Conservation (phyloP, 2,888 invertebrate species). For the Criorhina ranunculi region DNA sequence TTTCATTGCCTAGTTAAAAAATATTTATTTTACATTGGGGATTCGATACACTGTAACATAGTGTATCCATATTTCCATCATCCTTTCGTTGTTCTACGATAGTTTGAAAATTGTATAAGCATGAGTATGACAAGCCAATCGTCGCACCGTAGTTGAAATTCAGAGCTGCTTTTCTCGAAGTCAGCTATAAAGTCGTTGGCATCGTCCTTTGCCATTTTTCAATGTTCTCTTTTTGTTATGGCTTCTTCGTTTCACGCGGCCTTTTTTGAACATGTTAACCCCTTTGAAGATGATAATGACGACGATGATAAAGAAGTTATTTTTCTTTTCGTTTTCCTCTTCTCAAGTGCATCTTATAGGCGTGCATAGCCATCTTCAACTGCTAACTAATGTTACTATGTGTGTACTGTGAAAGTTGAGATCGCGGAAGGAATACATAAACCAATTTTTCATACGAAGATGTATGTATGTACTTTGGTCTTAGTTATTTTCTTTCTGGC, state of each 20-base stretch:
- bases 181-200: conserved; percentile 13
- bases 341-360: conserved; percentile 28
- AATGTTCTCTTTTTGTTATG: background rate
- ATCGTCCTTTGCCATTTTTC: background rate
- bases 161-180: conserved; percentile 10
- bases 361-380: conserved; percentile 14
- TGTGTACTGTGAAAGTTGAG: conserved; percentile 27
- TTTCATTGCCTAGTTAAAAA: too few species aligned
- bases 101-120: conserved; percentile 29
- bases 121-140: conserved; percentile 36
- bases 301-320: conserved; percentile 7
- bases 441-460: conserved; percentile 24
- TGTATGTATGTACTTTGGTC: conserved; percentile 17
- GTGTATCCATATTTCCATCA: conserved; percentile 1
- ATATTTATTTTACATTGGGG: background rate
- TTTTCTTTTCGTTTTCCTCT: conserved; percentile 12
- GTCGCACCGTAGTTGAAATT: conserved; percentile 42
- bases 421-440: conserved; percentile 40
- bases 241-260: background rate
- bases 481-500: conserved; percentile 5
- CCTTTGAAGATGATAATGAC: conserved; percentile 27
- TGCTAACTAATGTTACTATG: conserved; percentile 10
- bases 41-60: conserved; percentile 9
- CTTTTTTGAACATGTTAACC: conserved; percentile 26
- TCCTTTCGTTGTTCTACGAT: background rate